Base-by-base conservation (phyloP, 2,113 vertebrate species). In the Triplophysa dalaica region DNA sequence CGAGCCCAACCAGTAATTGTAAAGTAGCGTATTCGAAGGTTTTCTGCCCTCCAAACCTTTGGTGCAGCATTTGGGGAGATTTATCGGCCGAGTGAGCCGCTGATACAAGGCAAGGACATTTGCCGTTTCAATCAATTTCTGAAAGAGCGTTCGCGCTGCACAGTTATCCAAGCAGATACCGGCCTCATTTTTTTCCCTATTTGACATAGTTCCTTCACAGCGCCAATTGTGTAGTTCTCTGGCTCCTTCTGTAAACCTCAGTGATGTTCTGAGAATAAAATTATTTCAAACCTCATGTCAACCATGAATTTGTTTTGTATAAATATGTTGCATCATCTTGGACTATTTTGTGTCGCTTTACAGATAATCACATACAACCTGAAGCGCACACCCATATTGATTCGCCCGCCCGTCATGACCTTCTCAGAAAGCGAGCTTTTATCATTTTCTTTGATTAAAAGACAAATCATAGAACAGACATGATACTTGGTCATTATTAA, bases 201-300 rank as follows among this genome's bases (percentile, higher is more conserved):
- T 89, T 89, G 87, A 91, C 85, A 91, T 87, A 93, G 91, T 89
- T 92, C 83, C 92, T 88, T 85, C 86, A 90, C 86, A 89, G 88
- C 90, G 89, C 84, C 89, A 90, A 87, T 91, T 81, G 90, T 91
- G 87, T 86, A 88, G 91, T 93, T 92, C 91, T 91, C 83, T 84
- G 86, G 87, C 84, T 91, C 86, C 84, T 76, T 14, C 50, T 16
- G 50, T 52, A 1, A 14, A 52, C 14, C 50, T 17, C 50, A 14
- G 14, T 52, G 17, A 56, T 56, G 4, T 56, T 56, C 13, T 56
- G 52, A 8, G 87, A 85, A 83, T 76, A 79, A 87, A 84, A 85
- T 81, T 38, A 38, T 38, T 38, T 7, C 1, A 38, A 7, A 38
- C 33, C 67, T 81, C 56, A 87, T 84, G 85, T 86, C 88, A 52